Percentiles rank a stretch among this genome's conserved stretches.
Evolutionary conservation across 2,113 vertebrate genomes (phyloP).

Genomic region (Choloepus hoffmanni): DNA sequence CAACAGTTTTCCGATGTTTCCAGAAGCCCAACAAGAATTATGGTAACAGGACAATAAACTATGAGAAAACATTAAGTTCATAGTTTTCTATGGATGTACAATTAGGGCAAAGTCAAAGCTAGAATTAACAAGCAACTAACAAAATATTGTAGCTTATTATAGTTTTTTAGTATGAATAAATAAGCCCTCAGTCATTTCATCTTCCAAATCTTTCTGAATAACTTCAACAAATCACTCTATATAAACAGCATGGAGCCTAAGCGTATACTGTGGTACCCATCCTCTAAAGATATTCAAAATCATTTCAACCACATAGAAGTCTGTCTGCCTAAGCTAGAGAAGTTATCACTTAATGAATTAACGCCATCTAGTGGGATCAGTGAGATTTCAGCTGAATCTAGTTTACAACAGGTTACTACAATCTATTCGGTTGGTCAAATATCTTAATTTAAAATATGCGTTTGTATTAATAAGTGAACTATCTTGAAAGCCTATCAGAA

Average conservation of each 20-base stretch:
- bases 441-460: neutral
- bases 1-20: neutral
- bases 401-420: conserved; percentile 13
- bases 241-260: neutral
- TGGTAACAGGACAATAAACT: fast-evolving
- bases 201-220: conserved; percentile 10
- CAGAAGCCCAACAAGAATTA: neutral
- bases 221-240: neutral
- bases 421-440: neutral
- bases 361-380: conserved; percentile 86
- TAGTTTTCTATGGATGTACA: conserved; percentile 36
- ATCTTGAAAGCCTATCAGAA: neutral
- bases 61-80: neutral
- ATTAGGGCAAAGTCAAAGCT: conserved; percentile 44
- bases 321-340: neutral
- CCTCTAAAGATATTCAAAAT: neutral
- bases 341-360: conserved; percentile 77
- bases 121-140: conserved; percentile 23
- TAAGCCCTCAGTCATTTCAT: conserved; percentile 13
- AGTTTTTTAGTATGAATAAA: conserved; percentile 60
- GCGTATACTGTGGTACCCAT: neutral
- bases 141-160: conserved; percentile 40
- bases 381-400: conserved; percentile 63
- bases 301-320: neutral
- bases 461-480: conserved; percentile 33